Evolutionary conservation across 1,140 invertebrate genomes (phyloP).

Genomic region (Pogonomyrmex californicus): DNA sequence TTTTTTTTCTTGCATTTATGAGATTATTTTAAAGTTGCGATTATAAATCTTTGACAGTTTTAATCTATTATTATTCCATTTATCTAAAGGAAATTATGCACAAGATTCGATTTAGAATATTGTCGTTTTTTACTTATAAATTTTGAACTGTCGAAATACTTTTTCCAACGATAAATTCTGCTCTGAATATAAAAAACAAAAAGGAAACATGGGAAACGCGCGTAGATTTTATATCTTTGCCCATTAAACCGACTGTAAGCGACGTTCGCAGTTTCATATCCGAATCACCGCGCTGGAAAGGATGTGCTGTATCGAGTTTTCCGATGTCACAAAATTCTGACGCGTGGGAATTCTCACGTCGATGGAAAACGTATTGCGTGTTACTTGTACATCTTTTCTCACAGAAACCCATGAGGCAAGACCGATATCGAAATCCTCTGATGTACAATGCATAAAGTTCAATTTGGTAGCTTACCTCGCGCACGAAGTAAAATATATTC

Average conservation of each 20-base stretch:
- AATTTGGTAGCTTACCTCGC: conserved; percentile 43
- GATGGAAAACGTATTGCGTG: conserved; percentile 38
- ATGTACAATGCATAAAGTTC: conserved; percentile 46
- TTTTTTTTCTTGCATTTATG: neutral
- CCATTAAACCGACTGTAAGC: conserved; percentile 22
- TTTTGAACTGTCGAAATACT: neutral
- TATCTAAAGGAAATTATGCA: neutral
- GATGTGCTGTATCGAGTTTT: conserved; percentile 4
- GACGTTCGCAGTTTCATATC: conserved; percentile 34
- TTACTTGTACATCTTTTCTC: conserved; percentile 25
- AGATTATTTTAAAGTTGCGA: neutral
- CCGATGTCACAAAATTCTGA: conserved; percentile 30
- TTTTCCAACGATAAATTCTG: neutral
- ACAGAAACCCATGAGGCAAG: neutral
- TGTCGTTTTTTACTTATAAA: neutral
- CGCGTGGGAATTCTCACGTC: conserved; percentile 26
- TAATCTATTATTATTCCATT: neutral
- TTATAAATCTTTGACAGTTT: neutral
- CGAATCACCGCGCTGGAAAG: conserved; percentile 11
- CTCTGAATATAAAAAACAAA: neutral
- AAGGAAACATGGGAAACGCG: neutral
- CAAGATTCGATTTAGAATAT: neutral
- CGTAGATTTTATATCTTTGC: conserved; percentile 26
- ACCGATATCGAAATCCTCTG: conserved; percentile 7
- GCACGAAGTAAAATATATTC: conserved; percentile 42